Base-by-base conservation (phyloP, 2,113 vertebrate genomes). In the Oncorhynchus mykiss region DNA sequence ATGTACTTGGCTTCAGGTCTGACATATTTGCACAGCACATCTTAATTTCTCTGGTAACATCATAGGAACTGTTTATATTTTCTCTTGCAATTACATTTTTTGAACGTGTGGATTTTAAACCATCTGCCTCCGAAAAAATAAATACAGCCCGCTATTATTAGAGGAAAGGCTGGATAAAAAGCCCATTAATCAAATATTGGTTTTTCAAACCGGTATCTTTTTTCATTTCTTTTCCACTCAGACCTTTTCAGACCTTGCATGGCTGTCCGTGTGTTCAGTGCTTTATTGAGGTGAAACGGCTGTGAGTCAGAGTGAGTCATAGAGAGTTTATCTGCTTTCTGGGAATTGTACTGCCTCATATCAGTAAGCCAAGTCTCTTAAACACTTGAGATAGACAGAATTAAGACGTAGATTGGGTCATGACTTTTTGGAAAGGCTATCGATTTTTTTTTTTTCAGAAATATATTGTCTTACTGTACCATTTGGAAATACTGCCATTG, bases 261-360 rank as follows among this genome's bases (percentile, higher is more conserved):
- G 7, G 59, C 59, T 22, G 54, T 57, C 8, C 5, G 31, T 48
- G 31, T 48, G 49, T 20, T 45, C 59, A 39, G 75, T 71, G 59
- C 64, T 57, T 9, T 11, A 66, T 18, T 24, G n/a, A 66, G 25
- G 67, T 22, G n/a, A 14, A 29, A 39, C 49, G 13, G 8, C 13
- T 22, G 72, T 62, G 49, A 74, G 72, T 4, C 29, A 59, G 34
- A 72, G 16, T 71, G 60, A 71, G 27, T 68, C 31, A 22, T 4
- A 25, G 22, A 24, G n/a, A 76, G 64, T 39, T 4, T 1, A 62
- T 62, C 13, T n/a, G 59, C 59, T 68, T 72, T 57, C 69, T 70
- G 72, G 72, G 74, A 39, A 74, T 73, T 80, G 20, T 49, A 78
- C 48, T 59, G 57, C 73, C 29, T 67, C 18, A 45, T 62, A 45